Conservation (phyloP, 2,113 vertebrate genomes). For the Crotalus helleri region DNA sequence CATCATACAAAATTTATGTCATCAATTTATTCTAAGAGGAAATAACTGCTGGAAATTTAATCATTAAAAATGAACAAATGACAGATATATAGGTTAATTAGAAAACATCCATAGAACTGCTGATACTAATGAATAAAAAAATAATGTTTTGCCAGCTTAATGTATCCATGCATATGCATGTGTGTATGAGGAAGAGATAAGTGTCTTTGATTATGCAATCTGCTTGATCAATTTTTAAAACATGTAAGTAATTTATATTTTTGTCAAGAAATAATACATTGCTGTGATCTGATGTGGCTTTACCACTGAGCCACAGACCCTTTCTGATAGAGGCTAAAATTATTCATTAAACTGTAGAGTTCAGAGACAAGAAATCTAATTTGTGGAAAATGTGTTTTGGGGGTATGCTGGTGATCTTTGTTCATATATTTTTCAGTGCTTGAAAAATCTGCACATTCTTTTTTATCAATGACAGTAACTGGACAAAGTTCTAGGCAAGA, state of each 20-base stretch:
- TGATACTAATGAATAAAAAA: constrained; percentile 29
- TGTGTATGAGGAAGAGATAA: neutral
- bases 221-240: neutral
- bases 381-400: neutral
- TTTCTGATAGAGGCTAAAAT: neutral
- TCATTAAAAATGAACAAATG: constrained; percentile 35
- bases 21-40: constrained; percentile 38
- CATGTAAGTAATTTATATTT: neutral
- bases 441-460: neutral
- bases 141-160: neutral
- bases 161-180: neutral
- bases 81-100: constrained; percentile 60
- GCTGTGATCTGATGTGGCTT: neutral
- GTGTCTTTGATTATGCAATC: neutral
- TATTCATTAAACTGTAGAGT: neutral
- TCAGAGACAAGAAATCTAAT: neutral
- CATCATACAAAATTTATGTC: constrained; percentile 41
- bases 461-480: neutral
- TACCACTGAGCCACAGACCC: neutral
- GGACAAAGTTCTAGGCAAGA: neutral
- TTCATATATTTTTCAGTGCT: neutral
- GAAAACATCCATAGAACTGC: constrained; percentile 36
- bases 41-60: constrained; percentile 23
- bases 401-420: neutral
- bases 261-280: neutral